Evolutionary conservation across 2,113 vertebrate species (phyloP).

Genomic region (Chamaetylas fuelleborni): DNA sequence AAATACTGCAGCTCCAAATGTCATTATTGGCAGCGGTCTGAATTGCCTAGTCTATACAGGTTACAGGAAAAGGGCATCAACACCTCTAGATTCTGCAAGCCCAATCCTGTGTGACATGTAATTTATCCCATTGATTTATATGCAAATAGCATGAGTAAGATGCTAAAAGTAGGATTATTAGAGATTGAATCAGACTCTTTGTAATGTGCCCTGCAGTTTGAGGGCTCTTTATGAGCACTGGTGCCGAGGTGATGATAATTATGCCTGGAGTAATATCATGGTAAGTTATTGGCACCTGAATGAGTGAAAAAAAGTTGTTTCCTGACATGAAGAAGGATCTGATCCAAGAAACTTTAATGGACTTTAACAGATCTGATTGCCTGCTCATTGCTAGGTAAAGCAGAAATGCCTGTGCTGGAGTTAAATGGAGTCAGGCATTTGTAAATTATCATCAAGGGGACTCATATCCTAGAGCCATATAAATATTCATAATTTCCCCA

Average conservation of each 20-base stretch:
- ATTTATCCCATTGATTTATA: conserved; percentile 14
- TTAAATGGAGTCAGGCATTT: not conserved
- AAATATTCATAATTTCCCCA: not conserved
- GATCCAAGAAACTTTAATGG: not conserved
- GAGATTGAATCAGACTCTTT: conserved; percentile 12
- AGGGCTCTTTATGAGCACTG: not conserved
- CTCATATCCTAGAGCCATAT: not conserved
- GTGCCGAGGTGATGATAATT: not conserved
- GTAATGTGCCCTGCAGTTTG: not conserved
- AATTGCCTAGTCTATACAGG: not conserved
- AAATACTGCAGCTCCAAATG: not conserved
- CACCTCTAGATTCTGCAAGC: not conserved
- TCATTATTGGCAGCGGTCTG: not conserved
- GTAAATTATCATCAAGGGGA: not conserved
- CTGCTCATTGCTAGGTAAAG: not conserved
- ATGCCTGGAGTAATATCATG: not conserved
- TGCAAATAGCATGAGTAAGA: conserved; percentile 6
- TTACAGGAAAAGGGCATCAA: not conserved
- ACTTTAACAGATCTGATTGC: not conserved
- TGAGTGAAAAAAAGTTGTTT: not conserved
- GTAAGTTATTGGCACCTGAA: not conserved
- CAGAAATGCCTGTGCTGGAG: not conserved
- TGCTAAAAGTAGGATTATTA: not conserved
- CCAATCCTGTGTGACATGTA: not conserved
- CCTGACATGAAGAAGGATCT: not conserved